These are phyloP conservation scores for Meloidogyne hapla DNA, from an alignment of 1,140 invertebrate genomes.

Conservation along the genomic window DNA sequence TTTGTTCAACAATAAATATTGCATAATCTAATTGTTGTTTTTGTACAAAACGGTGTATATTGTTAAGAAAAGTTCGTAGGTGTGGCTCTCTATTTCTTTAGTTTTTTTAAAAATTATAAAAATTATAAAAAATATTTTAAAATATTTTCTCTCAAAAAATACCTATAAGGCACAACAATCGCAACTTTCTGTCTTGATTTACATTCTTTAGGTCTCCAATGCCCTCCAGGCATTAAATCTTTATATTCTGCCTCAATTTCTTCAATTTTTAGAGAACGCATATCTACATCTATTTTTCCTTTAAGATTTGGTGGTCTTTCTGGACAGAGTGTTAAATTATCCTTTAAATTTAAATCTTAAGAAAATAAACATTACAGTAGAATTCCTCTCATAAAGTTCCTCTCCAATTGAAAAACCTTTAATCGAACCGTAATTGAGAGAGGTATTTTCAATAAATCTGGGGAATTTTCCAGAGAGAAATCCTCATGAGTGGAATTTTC, in stretches of 20 bases:
- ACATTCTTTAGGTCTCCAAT: slow-evolving; percentile 44
- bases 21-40: slow-evolving; percentile 77
- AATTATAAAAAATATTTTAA: too few species aligned
- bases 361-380: too few species aligned
- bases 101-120: too few species aligned
- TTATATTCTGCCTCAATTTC: slow-evolving; percentile 27
- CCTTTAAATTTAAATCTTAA: too few species aligned
- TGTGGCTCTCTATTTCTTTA: slow-evolving; percentile 49
- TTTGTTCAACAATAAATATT: slow-evolving; percentile 87
- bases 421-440: too few species aligned
- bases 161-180: slow-evolving; percentile 82
- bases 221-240: slow-evolving; percentile 43
- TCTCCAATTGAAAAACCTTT: too few species aligned
- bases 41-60: slow-evolving; percentile 54
- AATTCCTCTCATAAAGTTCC: too few species aligned
- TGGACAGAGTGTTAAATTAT: neutral
- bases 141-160: too few species aligned
- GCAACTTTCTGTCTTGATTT: slow-evolving; percentile 69
- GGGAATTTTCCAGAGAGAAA: too few species aligned
- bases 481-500: too few species aligned
- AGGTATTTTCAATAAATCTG: too few species aligned
- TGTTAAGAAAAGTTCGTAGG: slow-evolving; percentile 59
- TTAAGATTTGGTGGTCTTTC: neutral
- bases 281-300: slow-evolving; percentile 10
- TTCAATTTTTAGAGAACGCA: neutral